Evolutionary conservation across 2,113 vertebrate genomes (phyloP), one percentile per base, ranked within the genome.

Genomic region (Tenebrosternarchus preto): DNA sequence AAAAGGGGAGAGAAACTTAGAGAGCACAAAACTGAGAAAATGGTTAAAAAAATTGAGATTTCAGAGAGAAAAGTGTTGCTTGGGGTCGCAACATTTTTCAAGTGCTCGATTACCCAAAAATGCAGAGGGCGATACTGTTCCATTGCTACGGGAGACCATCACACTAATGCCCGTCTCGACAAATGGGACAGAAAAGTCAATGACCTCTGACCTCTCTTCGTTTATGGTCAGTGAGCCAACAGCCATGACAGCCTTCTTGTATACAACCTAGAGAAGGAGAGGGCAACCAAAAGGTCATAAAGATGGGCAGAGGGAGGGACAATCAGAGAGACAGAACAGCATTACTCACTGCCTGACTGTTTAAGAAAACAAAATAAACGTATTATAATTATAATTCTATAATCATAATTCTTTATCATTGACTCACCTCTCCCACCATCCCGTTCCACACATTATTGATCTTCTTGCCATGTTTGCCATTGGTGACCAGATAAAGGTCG

Each of bases 391-490:
- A n/a, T n/a, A n/a, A n/a, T n/a, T n/a, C n/a, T n/a, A 68, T 36
- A 39, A 22, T 68, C 7, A 9, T 68, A 3, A 68, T 22, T 11
- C 0, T 6, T n/a, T 39, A 36, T 64, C n/a, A 27, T 25, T 20
- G 20, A 55, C 93, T 91, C 90, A 99, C 98, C 92, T 99, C 98
- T 71, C 98, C 98, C 50, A 99, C 98, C 97, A 99, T 98, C 83
- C 98, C 98, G 7, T 99, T 99, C 98, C 98, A 99, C 76, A 97
- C 92, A 0, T 98, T 98, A 88, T 99, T 98, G 86, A 99, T 96
- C 88, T 99, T 99, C 86, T 99, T 99, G 76, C 98, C 98, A 0
- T 99, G 98, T 80, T 99, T 99, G 75, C 98, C 98, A 0, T 99
- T 99, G 2, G 94, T 96, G 86, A 99, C 98, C 90, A 99, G 91